These are phyloP conservation scores for Maniola jurtina DNA, from an alignment of 1,140 invertebrate genomes.

Conservation along the genomic window DNA sequence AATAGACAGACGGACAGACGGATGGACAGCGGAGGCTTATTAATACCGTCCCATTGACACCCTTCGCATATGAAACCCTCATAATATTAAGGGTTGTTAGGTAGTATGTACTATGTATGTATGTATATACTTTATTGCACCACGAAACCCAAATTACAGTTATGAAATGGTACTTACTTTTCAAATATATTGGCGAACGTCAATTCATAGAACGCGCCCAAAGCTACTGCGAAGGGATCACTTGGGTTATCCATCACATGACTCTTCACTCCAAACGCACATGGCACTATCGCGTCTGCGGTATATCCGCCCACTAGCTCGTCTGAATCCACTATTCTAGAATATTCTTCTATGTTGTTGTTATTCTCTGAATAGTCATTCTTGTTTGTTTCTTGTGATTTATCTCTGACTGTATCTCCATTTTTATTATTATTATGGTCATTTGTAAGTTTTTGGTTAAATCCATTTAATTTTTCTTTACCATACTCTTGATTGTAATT, in stretches of 20 bases:
- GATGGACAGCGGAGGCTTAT: too few species aligned
- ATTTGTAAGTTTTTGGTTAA: background rate
- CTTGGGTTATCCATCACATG: conserved; percentile 61
- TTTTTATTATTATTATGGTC: background rate
- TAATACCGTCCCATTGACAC: too few species aligned
- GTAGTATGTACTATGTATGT: too few species aligned
- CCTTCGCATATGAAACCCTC: too few species aligned
- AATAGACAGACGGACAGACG: too few species aligned
- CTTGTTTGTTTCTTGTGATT: background rate
- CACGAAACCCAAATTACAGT: too few species aligned
- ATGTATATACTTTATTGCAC: too few species aligned
- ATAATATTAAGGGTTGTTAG: too few species aligned
- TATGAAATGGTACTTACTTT: conserved; percentile 54
- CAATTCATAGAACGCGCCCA: conserved; percentile 67
- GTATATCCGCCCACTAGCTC: conserved; percentile 63
- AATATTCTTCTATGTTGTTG: conserved; percentile 6
- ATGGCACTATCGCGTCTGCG: conserved; percentile 68
- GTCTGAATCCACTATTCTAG: conserved; percentile 48
- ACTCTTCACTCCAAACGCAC: conserved; percentile 69
- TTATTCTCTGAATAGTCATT: background rate
- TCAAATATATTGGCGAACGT: conserved; percentile 65
- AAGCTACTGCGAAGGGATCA: conserved; percentile 64
- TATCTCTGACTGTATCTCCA: background rate
- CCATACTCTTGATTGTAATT: too few species aligned
- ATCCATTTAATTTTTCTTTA: too few species aligned